Percentiles rank a stretch among this genome's conserved stretches.
Evolutionary conservation across 2,797 vertebrate genomes (phyloP).

Genomic region (Perdix hodgsoniae): DNA sequence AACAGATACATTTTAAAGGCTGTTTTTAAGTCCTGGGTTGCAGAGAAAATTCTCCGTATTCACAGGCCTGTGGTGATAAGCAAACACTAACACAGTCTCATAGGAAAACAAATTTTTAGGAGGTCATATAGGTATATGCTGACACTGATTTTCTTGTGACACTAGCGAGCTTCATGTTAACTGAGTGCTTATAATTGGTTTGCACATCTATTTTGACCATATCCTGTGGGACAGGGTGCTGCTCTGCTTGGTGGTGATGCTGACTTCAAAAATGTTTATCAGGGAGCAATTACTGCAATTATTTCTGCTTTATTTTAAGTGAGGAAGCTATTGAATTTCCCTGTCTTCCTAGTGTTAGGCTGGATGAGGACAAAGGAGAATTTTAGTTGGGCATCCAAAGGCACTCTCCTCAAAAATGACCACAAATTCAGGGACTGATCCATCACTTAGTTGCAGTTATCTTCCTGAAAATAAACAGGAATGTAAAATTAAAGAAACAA

Average conservation of each 20-base stretch:
- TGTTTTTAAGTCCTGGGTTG: not conserved
- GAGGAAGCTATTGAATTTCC: not conserved
- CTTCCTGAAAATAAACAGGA: not conserved
- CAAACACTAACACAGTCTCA: not conserved
- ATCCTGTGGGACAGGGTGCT: not conserved
- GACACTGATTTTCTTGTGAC: not conserved
- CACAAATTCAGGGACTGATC: not conserved
- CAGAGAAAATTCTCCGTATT: not conserved
- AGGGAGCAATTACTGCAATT: not conserved
- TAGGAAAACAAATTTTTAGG: not conserved
- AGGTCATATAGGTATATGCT: not conserved
- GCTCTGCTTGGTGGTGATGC: not conserved
- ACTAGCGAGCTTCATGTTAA: not conserved
- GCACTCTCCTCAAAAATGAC: not conserved
- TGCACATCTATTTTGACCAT: not conserved
- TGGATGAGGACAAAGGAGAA: not conserved
- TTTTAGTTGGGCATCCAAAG: not conserved
- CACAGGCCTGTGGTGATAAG: not conserved
- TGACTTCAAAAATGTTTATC: not conserved
- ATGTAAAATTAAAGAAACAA: conserved; percentile 1
- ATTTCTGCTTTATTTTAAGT: not conserved
- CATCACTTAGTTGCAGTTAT: not conserved
- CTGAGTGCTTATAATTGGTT: not conserved
- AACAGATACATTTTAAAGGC: not conserved
- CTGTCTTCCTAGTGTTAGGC: not conserved